These are phyloP conservation scores for Anas capensis DNA, from an alignment of 2,797 vertebrate species.

Conservation along the genomic window DNA sequence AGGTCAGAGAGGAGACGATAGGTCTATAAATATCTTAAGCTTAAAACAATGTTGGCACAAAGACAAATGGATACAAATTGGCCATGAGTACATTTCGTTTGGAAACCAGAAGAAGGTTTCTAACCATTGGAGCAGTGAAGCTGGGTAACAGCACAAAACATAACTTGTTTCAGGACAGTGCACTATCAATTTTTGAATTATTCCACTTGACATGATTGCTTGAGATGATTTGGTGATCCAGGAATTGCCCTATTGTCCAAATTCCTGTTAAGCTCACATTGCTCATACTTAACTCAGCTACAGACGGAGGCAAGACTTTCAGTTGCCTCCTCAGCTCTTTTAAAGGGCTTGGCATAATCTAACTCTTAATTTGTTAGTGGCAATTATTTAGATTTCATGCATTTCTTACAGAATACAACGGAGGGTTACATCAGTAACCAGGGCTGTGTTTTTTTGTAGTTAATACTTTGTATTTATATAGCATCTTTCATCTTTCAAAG, in stretches of 20 bases:
- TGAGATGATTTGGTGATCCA: not conserved
- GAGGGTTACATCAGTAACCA: slow-evolving; percentile 5
- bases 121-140: not conserved
- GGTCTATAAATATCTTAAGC: slow-evolving; percentile 66
- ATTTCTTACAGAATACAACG: slow-evolving; percentile 29
- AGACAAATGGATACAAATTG: slow-evolving; percentile 65
- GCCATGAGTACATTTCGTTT: slow-evolving; percentile 17
- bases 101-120: slow-evolving; percentile 25
- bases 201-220: not conserved
- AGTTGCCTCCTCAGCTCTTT: not conserved
- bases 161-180: not conserved
- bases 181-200: not conserved
- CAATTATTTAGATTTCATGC: not conserved
- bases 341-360: not conserved
- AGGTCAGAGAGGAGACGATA: slow-evolving; percentile 29
- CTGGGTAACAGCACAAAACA: not conserved
- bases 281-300: not conserved
- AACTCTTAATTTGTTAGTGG: not conserved
- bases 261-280: not conserved
- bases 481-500: slow-evolving; percentile 73
- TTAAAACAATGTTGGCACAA: slow-evolving; percentile 70
- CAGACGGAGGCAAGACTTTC: not conserved
- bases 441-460: slow-evolving; percentile 13
- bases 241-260: not conserved
- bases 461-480: slow-evolving; percentile 67